Percentiles rank a stretch among this genome's conserved stretches.
phyloP scores from a whole-genome alignment of 2,888 invertebrate genomes.

The Parapristionchus giblindavisi region DNA sequence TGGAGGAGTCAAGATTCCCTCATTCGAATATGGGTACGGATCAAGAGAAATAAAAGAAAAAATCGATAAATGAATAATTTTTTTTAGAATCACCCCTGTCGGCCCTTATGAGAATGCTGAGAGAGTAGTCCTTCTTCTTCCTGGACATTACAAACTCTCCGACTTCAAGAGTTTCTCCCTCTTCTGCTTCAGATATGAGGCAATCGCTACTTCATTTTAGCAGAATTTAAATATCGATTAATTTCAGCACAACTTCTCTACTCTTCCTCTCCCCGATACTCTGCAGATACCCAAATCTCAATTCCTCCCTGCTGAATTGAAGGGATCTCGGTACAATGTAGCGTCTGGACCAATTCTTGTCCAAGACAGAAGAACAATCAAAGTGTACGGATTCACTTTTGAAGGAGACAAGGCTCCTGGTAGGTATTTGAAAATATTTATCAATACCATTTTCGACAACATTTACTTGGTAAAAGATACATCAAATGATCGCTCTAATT shows the following conservation, averaged over 20 bases:
- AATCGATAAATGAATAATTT: neutral
- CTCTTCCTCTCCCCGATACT: constrained; percentile 59
- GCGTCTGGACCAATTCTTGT: constrained; percentile 68
- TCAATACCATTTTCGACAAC: neutral
- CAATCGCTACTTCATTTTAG: constrained; percentile 6
- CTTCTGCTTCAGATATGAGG: constrained; percentile 55
- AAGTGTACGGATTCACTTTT: constrained; percentile 68
- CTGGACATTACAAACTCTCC: constrained; percentile 56
- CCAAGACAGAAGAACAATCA: constrained; percentile 67
- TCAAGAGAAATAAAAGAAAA: neutral
- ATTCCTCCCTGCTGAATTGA: constrained; percentile 57
- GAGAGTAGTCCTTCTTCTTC: constrained; percentile 64
- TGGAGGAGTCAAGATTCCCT: constrained; percentile 62
- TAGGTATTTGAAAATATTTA: constrained; percentile 37
- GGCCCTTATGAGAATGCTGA: constrained; percentile 56
- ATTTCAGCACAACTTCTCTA: constrained; percentile 61
- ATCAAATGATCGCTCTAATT: no score
- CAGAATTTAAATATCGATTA: neutral
- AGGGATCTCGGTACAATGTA: constrained; percentile 59
- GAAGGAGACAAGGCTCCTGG: constrained; percentile 69
- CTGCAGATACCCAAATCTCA: constrained; percentile 60
- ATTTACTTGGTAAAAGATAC: no score
- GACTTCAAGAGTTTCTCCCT: constrained; percentile 65
- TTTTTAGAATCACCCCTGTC: constrained; percentile 58
- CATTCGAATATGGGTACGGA: constrained; percentile 63